phyloP scores from a whole-genome alignment of 2,797 vertebrate species.

The Microtus californicus region DNA sequence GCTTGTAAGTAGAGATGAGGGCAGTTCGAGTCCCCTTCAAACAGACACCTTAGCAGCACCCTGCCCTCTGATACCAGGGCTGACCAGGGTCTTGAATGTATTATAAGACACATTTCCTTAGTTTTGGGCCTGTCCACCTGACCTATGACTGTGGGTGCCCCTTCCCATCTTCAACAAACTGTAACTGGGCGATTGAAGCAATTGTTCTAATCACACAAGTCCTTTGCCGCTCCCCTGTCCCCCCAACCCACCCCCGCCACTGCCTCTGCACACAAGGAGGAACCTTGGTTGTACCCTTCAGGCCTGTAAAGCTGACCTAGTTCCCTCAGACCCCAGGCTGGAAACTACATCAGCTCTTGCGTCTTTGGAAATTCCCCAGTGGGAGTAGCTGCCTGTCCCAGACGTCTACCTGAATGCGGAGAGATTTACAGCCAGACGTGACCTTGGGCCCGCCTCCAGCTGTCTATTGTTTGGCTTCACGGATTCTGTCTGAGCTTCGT shows the following conservation, averaged over 20 bases:
- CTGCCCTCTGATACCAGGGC: rapidly evolving
- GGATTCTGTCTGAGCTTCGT: not conserved
- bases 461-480: not conserved
- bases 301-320: not conserved
- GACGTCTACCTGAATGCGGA: not conserved
- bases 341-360: not conserved
- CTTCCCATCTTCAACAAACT: not conserved
- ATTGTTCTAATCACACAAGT: not conserved
- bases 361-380: not conserved
- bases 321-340: not conserved
- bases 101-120: not conserved
- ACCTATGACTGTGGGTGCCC: too few relatives aligned
- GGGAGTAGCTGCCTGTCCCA: not conserved
- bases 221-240: not conserved
- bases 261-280: too few relatives aligned
- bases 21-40: not conserved
- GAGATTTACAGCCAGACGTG: not conserved
- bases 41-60: not conserved
- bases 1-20: not conserved
- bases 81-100: rapidly evolving
- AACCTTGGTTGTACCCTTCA: too few relatives aligned
- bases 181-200: not conserved
- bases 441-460: not conserved
- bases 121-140: not conserved
- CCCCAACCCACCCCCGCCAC: too few relatives aligned